Evolutionary conservation across 2,113 vertebrate species (phyloP).

Genomic region (Equus przewalskii): DNA sequence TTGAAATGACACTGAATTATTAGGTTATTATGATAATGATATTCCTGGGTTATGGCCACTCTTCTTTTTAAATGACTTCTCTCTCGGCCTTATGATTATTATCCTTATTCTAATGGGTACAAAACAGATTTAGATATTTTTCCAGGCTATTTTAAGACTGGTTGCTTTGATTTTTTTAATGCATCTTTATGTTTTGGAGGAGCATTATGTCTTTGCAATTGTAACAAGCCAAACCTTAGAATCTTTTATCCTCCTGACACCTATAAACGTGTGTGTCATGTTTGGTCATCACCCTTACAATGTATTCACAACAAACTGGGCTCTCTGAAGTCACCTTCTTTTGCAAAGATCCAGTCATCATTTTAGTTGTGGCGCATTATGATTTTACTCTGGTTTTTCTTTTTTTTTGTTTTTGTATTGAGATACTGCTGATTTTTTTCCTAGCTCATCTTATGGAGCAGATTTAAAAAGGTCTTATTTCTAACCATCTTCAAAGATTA

Average conservation of each 20-base stretch:
- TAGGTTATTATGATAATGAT: slow-evolving; percentile 34
- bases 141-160: neutral
- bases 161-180: neutral
- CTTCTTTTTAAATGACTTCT: neutral
- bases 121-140: neutral
- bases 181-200: neutral
- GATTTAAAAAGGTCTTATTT: neutral
- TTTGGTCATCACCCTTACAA: neutral
- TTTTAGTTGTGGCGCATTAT: neutral
- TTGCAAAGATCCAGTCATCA: neutral
- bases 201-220: neutral
- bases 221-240: neutral
- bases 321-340: neutral
- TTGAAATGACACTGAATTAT: neutral
- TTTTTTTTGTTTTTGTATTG: neutral
- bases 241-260: neutral
- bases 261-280: neutral
- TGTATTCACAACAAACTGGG: neutral
- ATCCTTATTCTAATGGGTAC: neutral
- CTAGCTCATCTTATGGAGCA: neutral
- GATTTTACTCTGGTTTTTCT: neutral
- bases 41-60: neutral
- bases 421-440: neutral
- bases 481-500: neutral
- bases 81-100: neutral